Conservation (phyloP, 2,888 invertebrate genomes). For the Heteromyza rotundicornis region DNA sequence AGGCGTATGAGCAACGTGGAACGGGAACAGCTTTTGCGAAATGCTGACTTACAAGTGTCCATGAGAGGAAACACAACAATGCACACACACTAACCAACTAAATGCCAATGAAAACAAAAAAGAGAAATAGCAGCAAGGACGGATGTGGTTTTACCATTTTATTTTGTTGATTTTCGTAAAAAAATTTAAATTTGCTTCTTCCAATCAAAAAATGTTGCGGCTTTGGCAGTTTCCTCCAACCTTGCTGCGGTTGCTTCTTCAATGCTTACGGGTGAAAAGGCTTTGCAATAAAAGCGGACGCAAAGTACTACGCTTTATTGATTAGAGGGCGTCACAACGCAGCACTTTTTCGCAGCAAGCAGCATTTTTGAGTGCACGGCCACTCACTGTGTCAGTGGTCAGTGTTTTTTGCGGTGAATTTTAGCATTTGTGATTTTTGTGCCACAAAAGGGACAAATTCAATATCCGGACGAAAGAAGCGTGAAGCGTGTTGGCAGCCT, state of each 20-base stretch:
- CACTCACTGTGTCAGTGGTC: slow-evolving; percentile 12
- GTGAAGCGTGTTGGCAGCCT: background rate
- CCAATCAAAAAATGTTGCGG: slow-evolving; percentile 13
- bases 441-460: slow-evolving; percentile 22
- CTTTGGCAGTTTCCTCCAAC: background rate
- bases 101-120: slow-evolving; percentile 21
- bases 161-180: background rate
- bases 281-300: slow-evolving; percentile 10
- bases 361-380: background rate
- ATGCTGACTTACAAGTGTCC: too few species aligned
- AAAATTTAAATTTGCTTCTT: slow-evolving; percentile 12
- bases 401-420: slow-evolving; percentile 3
- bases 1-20: background rate
- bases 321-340: slow-evolving; percentile 10
- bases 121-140: slow-evolving; percentile 26
- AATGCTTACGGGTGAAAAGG: background rate
- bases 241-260: background rate
- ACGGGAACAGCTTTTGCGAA: background rate
- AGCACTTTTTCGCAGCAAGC: background rate
- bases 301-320: slow-evolving; percentile 8
- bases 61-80: too few species aligned
- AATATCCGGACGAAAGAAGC: slow-evolving; percentile 16
- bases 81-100: too few species aligned
- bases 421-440: slow-evolving; percentile 23
- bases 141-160: slow-evolving; percentile 7